Base-by-base conservation (phyloP, 2,888 invertebrate genomes). In the Perdita meconis region DNA sequence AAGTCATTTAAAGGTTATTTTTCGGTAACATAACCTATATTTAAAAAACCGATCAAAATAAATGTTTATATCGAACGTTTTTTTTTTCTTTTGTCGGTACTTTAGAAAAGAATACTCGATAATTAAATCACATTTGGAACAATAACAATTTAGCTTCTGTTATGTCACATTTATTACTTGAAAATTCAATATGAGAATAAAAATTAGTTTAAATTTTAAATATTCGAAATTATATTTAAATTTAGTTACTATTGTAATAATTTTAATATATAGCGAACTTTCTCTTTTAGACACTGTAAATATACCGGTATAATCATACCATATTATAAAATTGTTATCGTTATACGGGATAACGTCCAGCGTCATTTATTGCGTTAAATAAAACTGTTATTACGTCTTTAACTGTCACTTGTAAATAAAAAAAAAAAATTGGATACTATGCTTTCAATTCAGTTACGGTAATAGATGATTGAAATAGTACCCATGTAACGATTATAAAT, bases 21-120 rank as follows among this genome's bases (percentile, higher is more conserved):
- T 40, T 6, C 2, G 24, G 44, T 34, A 36, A 2, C 34, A 42
- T 63, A 68, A 63, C 42, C 68, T 61, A 68, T 38, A 30, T 12
- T 10, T 12, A 34, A 12, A 3, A 30, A 4, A 4, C 2, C 30
- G 30, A 55, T 6, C 2, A 30, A 30, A 30, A 30, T 30, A 2
- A 6, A 30, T 30, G 6, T 30, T 30, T 30, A 4, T 30, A 30
- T 30, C 30, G 30, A 30, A 30, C 2, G 6, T 2, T 6, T 30
- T 6, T 6, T 30, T 30, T 30, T 30, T 30, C 6, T n/a, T n/a
- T n/a, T n/a, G n/a, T n/a, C n/a, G n/a, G 30, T 30, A 30, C 30
- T 30, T 30, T 4, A 30, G n/a, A n/a, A n/a, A n/a, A n/a, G n/a
- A n/a, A n/a, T n/a, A n/a, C n/a, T n/a, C n/a, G n/a, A n/a, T n/a